Evolutionary conservation across 1,140 invertebrate genomes (phyloP).

Genomic region (Drosophila kurseongensis): DNA sequence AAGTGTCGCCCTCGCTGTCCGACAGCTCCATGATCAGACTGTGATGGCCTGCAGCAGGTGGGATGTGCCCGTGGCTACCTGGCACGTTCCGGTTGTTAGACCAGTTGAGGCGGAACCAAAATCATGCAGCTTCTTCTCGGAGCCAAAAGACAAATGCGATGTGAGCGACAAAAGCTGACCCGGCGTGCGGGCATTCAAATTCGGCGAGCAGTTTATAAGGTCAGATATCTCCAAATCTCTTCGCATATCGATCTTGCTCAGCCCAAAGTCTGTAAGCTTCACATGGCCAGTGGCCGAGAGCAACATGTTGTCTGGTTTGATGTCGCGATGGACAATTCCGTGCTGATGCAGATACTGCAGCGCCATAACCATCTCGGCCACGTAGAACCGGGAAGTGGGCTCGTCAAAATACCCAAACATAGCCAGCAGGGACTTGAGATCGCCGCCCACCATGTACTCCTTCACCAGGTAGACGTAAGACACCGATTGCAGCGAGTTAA

Average conservation of each 20-base stretch:
- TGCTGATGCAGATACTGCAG: slow-evolving; percentile 98
- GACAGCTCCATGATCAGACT: slow-evolving; percentile 76
- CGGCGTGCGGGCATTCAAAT: slow-evolving; percentile 92
- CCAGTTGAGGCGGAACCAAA: slow-evolving; percentile 10
- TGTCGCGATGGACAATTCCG: slow-evolving; percentile 97
- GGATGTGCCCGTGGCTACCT: slow-evolving; percentile 65
- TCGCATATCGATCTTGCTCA: slow-evolving; percentile 93
- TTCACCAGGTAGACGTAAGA: slow-evolving; percentile 96
- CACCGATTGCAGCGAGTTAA: slow-evolving; percentile 95
- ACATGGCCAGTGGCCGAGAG: slow-evolving; percentile 97
- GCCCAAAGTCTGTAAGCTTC: slow-evolving; percentile 99
- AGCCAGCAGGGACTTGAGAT: slow-evolving; percentile 95
- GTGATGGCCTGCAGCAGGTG: slow-evolving; percentile 76
- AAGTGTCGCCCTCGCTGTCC: slow-evolving; percentile 80
- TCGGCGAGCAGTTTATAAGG: slow-evolving; percentile 92
- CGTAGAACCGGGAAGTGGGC: slow-evolving; percentile 95
- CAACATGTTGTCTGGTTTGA: slow-evolving; percentile 99
- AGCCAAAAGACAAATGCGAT: slow-evolving; percentile 95
- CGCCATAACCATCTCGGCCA: slow-evolving; percentile 97
- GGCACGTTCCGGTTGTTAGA: neutral
- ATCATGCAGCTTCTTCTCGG: slow-evolving; percentile 85
- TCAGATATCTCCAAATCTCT: slow-evolving; percentile 93
- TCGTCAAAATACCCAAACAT: slow-evolving; percentile 96
- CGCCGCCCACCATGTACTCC: slow-evolving; percentile 98
- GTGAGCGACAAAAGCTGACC: slow-evolving; percentile 96